Base-by-base conservation (phyloP, 2,888 invertebrate genomes). In the Plagodis pulveraria region DNA sequence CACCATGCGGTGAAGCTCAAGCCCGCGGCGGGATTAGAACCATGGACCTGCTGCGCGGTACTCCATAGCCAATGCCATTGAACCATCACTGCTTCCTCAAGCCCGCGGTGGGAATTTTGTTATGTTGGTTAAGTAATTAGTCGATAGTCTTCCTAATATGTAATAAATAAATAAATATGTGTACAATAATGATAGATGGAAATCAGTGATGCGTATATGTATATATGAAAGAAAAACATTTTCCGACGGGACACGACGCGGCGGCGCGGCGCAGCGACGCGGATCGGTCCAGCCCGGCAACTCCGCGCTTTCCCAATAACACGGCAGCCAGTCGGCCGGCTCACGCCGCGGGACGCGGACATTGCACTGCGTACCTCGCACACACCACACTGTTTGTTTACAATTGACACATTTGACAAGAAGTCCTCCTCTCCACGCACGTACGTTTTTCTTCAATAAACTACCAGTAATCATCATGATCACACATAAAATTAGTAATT, bases 241-340 rank as follows among this genome's bases (percentile, higher is more conserved):
- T 81, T 67, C 78, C 77, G 73, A 54, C 56, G 73, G 73, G 53
- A 9, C 59, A 73, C 66, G 65, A 49, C 72, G 65, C 59, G 72
- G 69, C 72, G 70, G 67, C 22, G 40, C 34, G 36, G 72, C 73
- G 63, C 77, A 56, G 42, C 46, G 12, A 10, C 40, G 40, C 42
- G 22, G 22, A 22, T 22, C 12, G 32, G 75, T 62, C 74, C 67
- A 52, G 44, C 52, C n/a, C 48, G 74, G 67, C 71, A 22, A 22
- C 22, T 22, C 22, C 62, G 64, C 70, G 75, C 62, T 78, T 81
- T 80, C 73, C 79, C 71, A 66, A 64, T 62, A 44, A 58, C 62
- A 62, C 66, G 60, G 66, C 81, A 91, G 91, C 67, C 81, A 91
- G 91, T 91, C 84, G 81, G 80, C 84, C 83, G 80, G 73, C 84